Conservation (phyloP, 2,888 invertebrate genomes). For the Philopedon plagiatum region DNA sequence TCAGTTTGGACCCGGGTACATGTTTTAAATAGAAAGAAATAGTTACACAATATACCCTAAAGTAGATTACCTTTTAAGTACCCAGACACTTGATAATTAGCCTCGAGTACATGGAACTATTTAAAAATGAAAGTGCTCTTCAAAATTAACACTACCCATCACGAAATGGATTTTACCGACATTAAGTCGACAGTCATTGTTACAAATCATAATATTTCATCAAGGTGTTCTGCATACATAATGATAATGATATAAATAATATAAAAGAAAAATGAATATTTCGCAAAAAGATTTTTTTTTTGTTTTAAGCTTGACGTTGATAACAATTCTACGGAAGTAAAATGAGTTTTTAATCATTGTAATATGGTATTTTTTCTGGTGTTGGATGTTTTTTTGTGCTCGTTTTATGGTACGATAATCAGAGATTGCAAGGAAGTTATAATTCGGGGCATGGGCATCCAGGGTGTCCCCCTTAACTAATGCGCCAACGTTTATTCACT, state of each 20-base stretch:
- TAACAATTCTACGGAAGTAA: not conserved
- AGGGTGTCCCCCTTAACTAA: too few relatives aligned
- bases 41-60: not conserved
- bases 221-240: slow-evolving; percentile 7
- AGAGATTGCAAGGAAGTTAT: too few relatives aligned
- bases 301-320: not conserved
- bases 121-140: slow-evolving; percentile 39
- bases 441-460: too few relatives aligned
- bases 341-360: not conserved
- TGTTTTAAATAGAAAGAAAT: not conserved
- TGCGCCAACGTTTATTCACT: too few relatives aligned
- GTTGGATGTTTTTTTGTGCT: too few relatives aligned
- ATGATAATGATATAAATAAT: too few relatives aligned
- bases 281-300: not conserved
- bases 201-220: slow-evolving; percentile 11
- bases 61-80: not conserved
- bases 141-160: slow-evolving; percentile 4
- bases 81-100: slow-evolving; percentile 2
- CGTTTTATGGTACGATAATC: too few relatives aligned
- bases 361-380: not conserved
- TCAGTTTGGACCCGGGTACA: too few relatives aligned
- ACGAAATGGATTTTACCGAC: slow-evolving; percentile 9
- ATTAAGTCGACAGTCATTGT: slow-evolving; percentile 1
- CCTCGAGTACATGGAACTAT: slow-evolving; percentile 30
- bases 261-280: not conserved